phyloP scores from a whole-genome alignment of 2,113 vertebrate species.

The Brachirus orientalis region DNA sequence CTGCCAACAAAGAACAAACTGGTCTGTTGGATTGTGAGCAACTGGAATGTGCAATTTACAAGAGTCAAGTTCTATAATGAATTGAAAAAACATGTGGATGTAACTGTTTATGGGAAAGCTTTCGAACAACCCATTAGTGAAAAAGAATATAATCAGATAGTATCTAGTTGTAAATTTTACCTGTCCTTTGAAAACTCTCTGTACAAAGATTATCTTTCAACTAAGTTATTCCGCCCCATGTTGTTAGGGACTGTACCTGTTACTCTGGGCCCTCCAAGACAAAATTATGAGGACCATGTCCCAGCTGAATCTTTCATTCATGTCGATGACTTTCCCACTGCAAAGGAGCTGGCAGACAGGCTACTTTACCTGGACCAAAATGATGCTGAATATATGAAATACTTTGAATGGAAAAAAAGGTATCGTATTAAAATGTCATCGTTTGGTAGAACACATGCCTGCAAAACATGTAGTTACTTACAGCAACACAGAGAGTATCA shows the following conservation, averaged over 20 bases:
- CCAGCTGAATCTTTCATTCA: conserved; percentile 90
- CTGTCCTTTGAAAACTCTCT: conserved; percentile 91
- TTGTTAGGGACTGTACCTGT: conserved; percentile 85
- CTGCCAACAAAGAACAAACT: conserved; percentile 86
- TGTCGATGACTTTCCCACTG: conserved; percentile 86
- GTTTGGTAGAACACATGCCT: no score
- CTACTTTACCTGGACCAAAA: conserved; percentile 83
- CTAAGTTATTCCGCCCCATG: conserved; percentile 87
- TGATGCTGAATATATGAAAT: background rate
- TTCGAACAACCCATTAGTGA: conserved; percentile 73
- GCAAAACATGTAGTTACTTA: no score
- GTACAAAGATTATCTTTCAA: conserved; percentile 89
- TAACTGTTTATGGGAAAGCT: conserved; percentile 85
- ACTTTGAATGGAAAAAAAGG: background rate
- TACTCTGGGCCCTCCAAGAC: conserved; percentile 86
- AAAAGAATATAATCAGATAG: conserved; percentile 81
- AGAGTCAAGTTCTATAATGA: conserved; percentile 87
- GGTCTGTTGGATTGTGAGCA: conserved; percentile 92
- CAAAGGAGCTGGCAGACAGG: conserved; percentile 85
- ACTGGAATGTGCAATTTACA: conserved; percentile 83
- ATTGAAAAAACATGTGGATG: conserved; percentile 84
- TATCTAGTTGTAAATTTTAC: conserved; percentile 90
- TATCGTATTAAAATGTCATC: no score
- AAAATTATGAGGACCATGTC: conserved; percentile 87
- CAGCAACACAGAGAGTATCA: no score